Conservation (phyloP, 1,140 invertebrate genomes). For the Ctenoplectra terminalis region DNA sequence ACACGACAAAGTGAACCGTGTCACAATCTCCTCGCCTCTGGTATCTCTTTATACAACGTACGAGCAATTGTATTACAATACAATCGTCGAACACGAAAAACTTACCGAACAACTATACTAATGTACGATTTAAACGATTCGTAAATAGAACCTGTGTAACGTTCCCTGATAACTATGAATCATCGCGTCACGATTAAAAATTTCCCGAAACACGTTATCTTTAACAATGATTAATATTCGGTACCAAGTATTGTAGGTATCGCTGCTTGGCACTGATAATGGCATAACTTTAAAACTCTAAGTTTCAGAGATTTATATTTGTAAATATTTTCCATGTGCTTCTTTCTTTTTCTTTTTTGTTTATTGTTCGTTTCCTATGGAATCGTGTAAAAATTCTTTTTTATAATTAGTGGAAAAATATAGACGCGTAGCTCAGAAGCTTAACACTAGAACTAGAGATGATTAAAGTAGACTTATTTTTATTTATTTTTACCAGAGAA, state of each 20-base stretch:
- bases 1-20: conserved; percentile 51
- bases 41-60: conserved; percentile 3
- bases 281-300: too few relatives aligned
- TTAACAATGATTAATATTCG: not conserved
- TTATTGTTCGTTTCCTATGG: too few relatives aligned
- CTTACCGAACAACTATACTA: not conserved
- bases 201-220: conserved; percentile 17
- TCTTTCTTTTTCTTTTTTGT: not conserved
- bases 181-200: not conserved
- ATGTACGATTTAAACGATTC: not conserved
- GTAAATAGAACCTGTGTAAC: not conserved
- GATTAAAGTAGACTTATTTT: too few relatives aligned
- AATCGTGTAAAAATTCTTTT: too few relatives aligned
- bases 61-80: conserved; percentile 18
- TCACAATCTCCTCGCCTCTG: conserved; percentile 1
- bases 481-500: too few relatives aligned
- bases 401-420: too few relatives aligned
- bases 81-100: not conserved
- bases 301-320: too few relatives aligned
- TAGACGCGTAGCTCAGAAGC: too few relatives aligned
- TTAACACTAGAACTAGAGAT: too few relatives aligned
- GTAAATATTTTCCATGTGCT: not conserved
- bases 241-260: not conserved
- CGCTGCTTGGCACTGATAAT: too few relatives aligned
- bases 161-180: not conserved